Conservation (phyloP, 2,797 vertebrate species). For the Diplodus sargus region DNA sequence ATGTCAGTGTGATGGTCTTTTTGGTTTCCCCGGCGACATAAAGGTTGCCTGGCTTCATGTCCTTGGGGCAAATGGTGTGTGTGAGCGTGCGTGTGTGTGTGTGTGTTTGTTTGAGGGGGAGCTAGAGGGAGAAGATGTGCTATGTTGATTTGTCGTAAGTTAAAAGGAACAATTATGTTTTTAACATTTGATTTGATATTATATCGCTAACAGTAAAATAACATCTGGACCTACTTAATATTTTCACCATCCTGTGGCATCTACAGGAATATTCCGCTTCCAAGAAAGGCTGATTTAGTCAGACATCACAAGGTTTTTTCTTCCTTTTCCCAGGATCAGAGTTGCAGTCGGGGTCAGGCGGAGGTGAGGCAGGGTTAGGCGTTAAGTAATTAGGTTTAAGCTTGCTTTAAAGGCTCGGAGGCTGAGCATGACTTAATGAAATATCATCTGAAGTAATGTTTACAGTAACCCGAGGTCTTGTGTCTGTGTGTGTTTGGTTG, state of each 20-base stretch:
- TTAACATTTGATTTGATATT: background rate
- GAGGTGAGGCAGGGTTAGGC: constrained; percentile 40
- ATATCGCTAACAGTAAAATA: background rate
- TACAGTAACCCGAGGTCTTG: constrained; percentile 50
- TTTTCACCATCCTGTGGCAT: constrained; percentile 17
- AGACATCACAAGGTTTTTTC: constrained; percentile 17
- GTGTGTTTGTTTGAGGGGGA: constrained; percentile 29
- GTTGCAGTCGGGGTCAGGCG: constrained; percentile 34
- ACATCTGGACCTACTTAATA: background rate
- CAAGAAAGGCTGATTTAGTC: constrained; percentile 28
- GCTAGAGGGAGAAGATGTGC: constrained; percentile 26
- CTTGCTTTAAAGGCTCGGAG: constrained; percentile 48
- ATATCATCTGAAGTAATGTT: constrained; percentile 54
- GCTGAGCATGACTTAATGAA: constrained; percentile 47
- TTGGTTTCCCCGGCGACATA: constrained; percentile 83
- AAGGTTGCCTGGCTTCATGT: constrained; percentile 84
- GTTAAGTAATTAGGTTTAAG: constrained; percentile 59
- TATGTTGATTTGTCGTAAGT: constrained; percentile 56
- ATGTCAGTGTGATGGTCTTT: constrained; percentile 86
- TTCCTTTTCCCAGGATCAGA: constrained; percentile 40
- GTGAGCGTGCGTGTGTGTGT: constrained; percentile 15
- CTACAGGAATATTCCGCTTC: constrained; percentile 21
- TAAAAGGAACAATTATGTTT: constrained; percentile 24
- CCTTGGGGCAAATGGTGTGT: constrained; percentile 79
- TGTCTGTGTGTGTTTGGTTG: constrained; percentile 67